These are phyloP conservation scores for Epizoanthus stellaris DNA, from an alignment of 92 coral and sea anemone species.

Conservation along the genomic window DNA sequence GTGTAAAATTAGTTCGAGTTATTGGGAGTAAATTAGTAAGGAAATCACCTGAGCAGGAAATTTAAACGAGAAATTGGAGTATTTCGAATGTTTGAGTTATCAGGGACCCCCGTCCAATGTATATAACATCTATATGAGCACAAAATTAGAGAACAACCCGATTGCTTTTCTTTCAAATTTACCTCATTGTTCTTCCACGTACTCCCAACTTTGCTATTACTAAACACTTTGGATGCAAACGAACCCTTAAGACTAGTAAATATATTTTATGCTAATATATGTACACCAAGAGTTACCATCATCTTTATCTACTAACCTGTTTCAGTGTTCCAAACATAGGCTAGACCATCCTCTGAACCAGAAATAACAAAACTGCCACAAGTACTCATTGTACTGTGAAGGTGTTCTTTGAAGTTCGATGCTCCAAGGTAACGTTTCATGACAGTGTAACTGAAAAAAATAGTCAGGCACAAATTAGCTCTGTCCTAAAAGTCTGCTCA, in stretches of 20 bases:
- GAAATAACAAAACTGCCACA: conserved; percentile 96
- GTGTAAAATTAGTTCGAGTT: too few relatives aligned
- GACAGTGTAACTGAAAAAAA: conserved; percentile 70
- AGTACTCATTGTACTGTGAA: conserved; percentile 91
- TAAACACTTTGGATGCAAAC: too few relatives aligned
- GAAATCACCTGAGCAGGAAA: too few relatives aligned
- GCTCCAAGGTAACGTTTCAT: conserved; percentile 95
- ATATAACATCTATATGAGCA: too few relatives aligned
- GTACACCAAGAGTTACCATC: background rate
- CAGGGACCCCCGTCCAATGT: too few relatives aligned
- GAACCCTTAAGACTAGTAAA: too few relatives aligned
- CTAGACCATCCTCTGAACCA: conserved; percentile 98
- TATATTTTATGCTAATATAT: background rate
- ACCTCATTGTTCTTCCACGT: too few relatives aligned
- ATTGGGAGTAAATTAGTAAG: too few relatives aligned
- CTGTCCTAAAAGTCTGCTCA: background rate
- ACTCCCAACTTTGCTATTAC: too few relatives aligned
- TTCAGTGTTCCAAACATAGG: conserved; percentile 95
- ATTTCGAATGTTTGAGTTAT: too few relatives aligned
- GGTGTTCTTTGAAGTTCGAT: conserved; percentile 94
- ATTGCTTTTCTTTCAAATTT: too few relatives aligned
- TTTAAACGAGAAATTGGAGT: too few relatives aligned
- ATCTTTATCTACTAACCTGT: conserved; percentile 36
- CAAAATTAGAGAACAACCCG: background rate
- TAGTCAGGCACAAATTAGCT: background rate